Evolutionary conservation across 2,888 invertebrate genomes (phyloP).

Genomic region (Arenicola marina): DNA sequence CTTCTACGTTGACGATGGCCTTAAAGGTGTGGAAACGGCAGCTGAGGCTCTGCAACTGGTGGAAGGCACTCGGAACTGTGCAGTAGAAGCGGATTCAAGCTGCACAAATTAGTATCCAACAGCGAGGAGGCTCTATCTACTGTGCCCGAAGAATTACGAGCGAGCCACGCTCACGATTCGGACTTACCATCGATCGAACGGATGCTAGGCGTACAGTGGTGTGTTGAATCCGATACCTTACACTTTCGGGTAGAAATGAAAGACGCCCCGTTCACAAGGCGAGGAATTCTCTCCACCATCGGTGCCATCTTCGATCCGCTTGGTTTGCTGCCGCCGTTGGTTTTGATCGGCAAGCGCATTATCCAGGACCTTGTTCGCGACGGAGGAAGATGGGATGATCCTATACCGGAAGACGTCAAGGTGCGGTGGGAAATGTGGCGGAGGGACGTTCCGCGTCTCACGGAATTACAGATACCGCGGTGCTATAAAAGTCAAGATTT

Average conservation of each 20-base stretch:
- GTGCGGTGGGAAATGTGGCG: conserved; percentile 6
- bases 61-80: neutral
- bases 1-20: conserved; percentile 4
- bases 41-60: neutral
- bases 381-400: conserved; percentile 27
- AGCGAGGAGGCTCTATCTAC: neutral
- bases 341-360: conserved; percentile 28
- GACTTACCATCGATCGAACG: conserved; percentile 1
- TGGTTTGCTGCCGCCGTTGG: conserved; percentile 34
- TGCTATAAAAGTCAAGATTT: conserved; percentile 16
- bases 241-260: conserved; percentile 27
- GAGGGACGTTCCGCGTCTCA: neutral
- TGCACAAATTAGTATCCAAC: conserved; percentile 17
- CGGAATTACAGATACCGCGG: neutral
- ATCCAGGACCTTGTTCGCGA: conserved; percentile 30
- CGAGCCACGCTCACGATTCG: neutral
- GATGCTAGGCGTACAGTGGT: conserved; percentile 31
- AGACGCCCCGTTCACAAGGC: conserved; percentile 31
- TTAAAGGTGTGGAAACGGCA: neutral
- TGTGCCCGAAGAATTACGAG: conserved; percentile 4
- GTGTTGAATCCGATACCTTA: conserved; percentile 32
- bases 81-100: neutral
- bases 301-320: conserved; percentile 36
- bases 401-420: conserved; percentile 12
- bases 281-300: conserved; percentile 34